These are phyloP conservation scores for Scaptomyza pallida DNA, from an alignment of 1,140 invertebrate species.

Conservation along the genomic window DNA sequence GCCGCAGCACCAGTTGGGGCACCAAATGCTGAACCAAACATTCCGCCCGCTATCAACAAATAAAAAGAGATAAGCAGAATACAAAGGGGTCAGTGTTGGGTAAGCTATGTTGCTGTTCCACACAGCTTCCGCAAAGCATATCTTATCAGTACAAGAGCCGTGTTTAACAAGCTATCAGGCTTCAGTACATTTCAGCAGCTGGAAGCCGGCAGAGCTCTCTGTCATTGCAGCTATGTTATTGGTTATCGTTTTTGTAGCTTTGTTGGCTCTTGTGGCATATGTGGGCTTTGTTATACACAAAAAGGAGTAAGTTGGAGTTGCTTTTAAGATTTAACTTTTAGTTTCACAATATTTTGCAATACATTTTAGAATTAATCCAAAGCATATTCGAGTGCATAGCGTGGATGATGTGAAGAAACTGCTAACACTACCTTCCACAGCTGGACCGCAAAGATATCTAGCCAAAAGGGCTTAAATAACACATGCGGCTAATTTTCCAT, in stretches of 20 bases:
- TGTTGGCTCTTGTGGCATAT: slow-evolving; percentile 44
- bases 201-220: slow-evolving; percentile 7
- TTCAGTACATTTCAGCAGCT: slow-evolving; percentile 35
- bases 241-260: slow-evolving; percentile 36
- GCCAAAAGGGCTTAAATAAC: slow-evolving; percentile 53
- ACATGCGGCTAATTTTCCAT: not conserved
- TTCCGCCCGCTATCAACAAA: slow-evolving; percentile 53
- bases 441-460: slow-evolving; percentile 48
- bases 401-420: slow-evolving; percentile 58
- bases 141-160: slow-evolving; percentile 49
- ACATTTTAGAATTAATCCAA: slow-evolving; percentile 54
- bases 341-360: no score
- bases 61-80: slow-evolving; percentile 56
- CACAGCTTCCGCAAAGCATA: slow-evolving; percentile 30
- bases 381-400: slow-evolving; percentile 53
- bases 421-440: slow-evolving; percentile 30
- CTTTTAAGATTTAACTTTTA: no score
- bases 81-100: slow-evolving; percentile 45
- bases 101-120: slow-evolving; percentile 14
- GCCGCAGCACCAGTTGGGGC: slow-evolving; percentile 62
- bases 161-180: not conserved
- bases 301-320: slow-evolving; percentile 48
- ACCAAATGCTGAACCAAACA: slow-evolving; percentile 83
- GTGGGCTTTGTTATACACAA: slow-evolving; percentile 50
- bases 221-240: slow-evolving; percentile 16